Evolutionary conservation across 2,113 vertebrate genomes (phyloP).

Genomic region (Eublepharis macularius): DNA sequence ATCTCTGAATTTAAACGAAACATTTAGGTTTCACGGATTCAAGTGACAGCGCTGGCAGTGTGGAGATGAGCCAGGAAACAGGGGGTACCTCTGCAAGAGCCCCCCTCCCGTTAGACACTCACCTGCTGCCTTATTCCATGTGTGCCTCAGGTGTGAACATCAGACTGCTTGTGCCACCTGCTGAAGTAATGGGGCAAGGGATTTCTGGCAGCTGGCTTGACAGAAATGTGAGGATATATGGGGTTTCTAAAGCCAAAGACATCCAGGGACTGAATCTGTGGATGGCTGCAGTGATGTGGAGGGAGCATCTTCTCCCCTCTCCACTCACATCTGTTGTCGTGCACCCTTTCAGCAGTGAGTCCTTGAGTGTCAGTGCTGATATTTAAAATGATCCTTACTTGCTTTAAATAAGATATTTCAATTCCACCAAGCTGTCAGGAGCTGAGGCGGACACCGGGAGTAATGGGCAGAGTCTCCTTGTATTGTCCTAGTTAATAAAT

Average conservation of each 20-base stretch:
- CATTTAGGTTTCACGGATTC: not conserved
- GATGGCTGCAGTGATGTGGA: not conserved
- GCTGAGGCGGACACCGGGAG: constrained; percentile 61
- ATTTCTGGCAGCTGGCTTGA: constrained; percentile 1
- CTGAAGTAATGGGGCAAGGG: not conserved
- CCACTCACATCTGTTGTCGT: not conserved
- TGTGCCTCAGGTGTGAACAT: not conserved
- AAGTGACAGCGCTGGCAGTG: not conserved
- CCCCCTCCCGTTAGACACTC: not conserved
- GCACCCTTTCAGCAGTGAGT: constrained; percentile 64
- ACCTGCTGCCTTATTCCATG: not conserved
- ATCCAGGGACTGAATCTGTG: not conserved
- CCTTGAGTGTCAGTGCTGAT: constrained; percentile 77
- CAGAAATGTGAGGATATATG: constrained; percentile 15
- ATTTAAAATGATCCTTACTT: constrained; percentile 76
- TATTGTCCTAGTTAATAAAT: constrained; percentile 74
- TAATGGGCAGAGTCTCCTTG: constrained; percentile 75
- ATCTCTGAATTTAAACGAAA: not conserved
- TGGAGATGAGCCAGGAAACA: not conserved
- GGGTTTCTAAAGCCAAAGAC: constrained; percentile 33
- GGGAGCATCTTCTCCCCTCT: not conserved
- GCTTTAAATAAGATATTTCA: constrained; percentile 79
- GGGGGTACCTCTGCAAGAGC: not conserved
- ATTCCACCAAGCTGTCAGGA: constrained; percentile 77
- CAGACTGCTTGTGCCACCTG: not conserved